Percentiles rank a stretch among this genome's conserved stretches.
Conservation (phyloP, 2,113 vertebrate genomes). For the Kryptolebias marmoratus region DNA sequence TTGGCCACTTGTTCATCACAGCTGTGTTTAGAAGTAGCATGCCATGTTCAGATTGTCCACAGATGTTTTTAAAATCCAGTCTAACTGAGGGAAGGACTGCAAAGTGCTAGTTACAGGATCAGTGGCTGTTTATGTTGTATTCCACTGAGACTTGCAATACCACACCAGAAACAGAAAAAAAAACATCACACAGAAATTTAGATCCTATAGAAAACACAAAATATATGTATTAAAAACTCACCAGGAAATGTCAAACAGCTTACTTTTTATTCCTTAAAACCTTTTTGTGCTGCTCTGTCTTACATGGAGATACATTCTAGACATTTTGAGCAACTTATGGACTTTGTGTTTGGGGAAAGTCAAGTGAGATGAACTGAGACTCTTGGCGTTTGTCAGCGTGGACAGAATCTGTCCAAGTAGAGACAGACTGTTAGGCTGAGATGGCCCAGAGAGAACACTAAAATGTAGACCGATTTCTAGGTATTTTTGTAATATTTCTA, state of each 20-base stretch:
- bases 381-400: conserved; percentile 64
- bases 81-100: conserved; percentile 28
- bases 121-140: conserved; percentile 16
- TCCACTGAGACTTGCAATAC: not conserved
- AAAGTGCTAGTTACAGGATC: conserved; percentile 2
- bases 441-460: conserved; percentile 28
- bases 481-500: too few relatives aligned
- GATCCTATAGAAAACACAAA: too few relatives aligned
- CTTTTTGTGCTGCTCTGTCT: conserved; percentile 2
- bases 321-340: conserved; percentile 34
- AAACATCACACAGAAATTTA: not conserved
- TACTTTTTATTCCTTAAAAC: not conserved
- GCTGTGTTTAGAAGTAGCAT: conserved; percentile 70
- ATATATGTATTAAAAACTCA: not conserved
- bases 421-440: conserved; percentile 64
- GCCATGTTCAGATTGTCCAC: conserved; percentile 56
- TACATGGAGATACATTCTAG: conserved; percentile 26
- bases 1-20: conserved; percentile 52
- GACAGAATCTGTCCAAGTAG: conserved; percentile 56
- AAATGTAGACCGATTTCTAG: not conserved
- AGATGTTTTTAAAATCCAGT: conserved; percentile 59
- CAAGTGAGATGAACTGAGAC: conserved; percentile 53
- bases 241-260: not conserved
- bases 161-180: not conserved
- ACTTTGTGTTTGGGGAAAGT: conserved; percentile 48